Evolutionary conservation across 1,140 invertebrate species (phyloP), one percentile per base, ranked within the genome.

Genomic region (Nasonia longicornis): DNA sequence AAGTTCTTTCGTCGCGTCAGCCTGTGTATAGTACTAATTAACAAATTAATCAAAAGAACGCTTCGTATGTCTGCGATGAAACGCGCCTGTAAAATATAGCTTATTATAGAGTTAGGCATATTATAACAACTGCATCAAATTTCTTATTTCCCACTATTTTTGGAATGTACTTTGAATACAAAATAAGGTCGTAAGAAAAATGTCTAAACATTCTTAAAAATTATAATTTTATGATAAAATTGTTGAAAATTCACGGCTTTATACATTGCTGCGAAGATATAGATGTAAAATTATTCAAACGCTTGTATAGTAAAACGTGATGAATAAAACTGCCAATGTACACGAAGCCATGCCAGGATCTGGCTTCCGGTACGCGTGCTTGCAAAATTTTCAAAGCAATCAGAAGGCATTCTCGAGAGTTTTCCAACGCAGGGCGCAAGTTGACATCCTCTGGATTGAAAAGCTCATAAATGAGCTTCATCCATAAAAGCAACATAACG

Each of bases 381-480:
- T 6, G 52, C 52, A n/a, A 31, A 67, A 67, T 67, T 67, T 71
- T 71, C 69, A 71, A 71, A 71, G 69, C 69, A 71, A 71, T 71
- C 69, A 71, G 35, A 38, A 71, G 35, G 69, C 69, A 38, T 71
- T 71, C 69, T 31, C 69, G 8, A 42, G 66, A 10, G 16, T 22
- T 29, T 66, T 26, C 66, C 22, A 67, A 29, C 6, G 66, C 2
- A 31, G 29, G 1, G 14, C 14, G 14, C 29, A 14, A 31, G 10
- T 14, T 26, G 1, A 29, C 26, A 8, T 0, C 22, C 16, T 31
- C 66, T 31, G 11, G 7, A 35, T 71, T 42, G 31, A 71, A 71
- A 71, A 29, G 29, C 35, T 71, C 4, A 42, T 20, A 42, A 71
- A 71, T 71, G 69, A 71, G 12, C 4, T 35, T 3, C 16, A 70